Conservation (phyloP, 2,888 invertebrate genomes). For the Phyllotreta cruciferae region DNA sequence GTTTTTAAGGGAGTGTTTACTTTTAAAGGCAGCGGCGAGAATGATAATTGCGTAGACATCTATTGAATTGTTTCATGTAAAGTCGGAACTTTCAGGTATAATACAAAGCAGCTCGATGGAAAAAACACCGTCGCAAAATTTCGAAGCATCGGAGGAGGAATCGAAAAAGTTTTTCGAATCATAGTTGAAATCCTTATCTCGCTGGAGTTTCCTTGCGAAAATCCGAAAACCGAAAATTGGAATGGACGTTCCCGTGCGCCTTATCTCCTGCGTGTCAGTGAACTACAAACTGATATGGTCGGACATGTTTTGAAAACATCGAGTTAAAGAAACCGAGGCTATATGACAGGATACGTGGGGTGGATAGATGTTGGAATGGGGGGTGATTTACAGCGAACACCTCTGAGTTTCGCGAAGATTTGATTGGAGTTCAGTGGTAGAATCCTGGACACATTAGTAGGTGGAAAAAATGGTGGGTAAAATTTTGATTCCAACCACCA, state of each 20-base stretch:
- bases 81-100: slow-evolving; percentile 5
- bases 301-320: slow-evolving; percentile 12
- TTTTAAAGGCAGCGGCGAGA: no score
- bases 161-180: not conserved
- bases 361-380: no score
- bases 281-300: slow-evolving; percentile 4
- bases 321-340: not conserved
- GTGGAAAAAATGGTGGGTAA: no score
- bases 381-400: no score
- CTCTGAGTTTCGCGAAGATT: no score
- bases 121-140: no score
- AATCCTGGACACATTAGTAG: no score
- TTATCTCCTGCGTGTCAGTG: slow-evolving; percentile 8
- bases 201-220: not conserved
- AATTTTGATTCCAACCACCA: no score
- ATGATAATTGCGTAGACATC: no score
- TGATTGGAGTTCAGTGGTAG: no score
- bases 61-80: no score
- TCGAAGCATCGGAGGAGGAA: not conserved
- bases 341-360: not conserved
- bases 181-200: not conserved
- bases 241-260: not conserved
- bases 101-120: no score
- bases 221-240: slow-evolving; percentile 4
- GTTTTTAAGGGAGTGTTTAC: not conserved